These are phyloP conservation scores for Mastacembelus armatus DNA, from an alignment of 2,797 vertebrate genomes.

Conservation along the genomic window DNA sequence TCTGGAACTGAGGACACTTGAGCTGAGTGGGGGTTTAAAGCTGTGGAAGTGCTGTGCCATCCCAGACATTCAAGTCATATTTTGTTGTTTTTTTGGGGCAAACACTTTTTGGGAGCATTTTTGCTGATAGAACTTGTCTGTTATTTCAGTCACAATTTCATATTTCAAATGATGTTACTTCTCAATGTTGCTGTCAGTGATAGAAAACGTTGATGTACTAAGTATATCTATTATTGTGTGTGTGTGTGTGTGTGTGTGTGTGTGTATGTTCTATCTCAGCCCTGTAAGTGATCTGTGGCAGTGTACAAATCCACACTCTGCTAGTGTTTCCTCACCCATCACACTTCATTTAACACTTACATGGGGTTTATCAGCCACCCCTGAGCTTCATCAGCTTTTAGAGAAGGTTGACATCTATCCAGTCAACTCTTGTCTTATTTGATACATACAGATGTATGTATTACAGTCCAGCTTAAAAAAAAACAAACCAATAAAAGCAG, in stretches of 20 bases:
- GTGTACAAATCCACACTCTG: constrained; percentile 23
- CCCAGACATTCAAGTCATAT: constrained; percentile 9
- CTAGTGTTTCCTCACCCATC: constrained; percentile 11
- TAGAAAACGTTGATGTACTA: constrained; percentile 26
- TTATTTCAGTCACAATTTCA: not conserved
- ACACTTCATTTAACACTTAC: constrained; percentile 24
- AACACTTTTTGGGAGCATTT: too few relatives aligned
- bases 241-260: too few relatives aligned
- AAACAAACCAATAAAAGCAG: not conserved
- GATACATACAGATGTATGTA: constrained; percentile 15
- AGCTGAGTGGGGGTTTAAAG: constrained; percentile 22
- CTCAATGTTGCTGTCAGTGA: constrained; percentile 11
- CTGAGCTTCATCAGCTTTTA: not conserved
- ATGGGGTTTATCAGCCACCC: not conserved
- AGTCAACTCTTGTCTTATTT: constrained; percentile 29
- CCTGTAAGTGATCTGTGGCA: constrained; percentile 23
- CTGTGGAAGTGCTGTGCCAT: constrained; percentile 8
- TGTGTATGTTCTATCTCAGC: constrained; percentile 2
- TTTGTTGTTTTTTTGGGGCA: constrained; percentile 18
- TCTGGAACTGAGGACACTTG: constrained; percentile 23
- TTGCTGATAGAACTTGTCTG: not conserved
- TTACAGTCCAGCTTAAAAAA: too few relatives aligned
- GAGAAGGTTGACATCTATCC: constrained; percentile 27
- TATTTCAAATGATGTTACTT: not conserved
- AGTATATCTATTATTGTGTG: constrained; percentile 10